Evolutionary conservation across 2,888 invertebrate genomes (phyloP), one percentile per base, ranked within the genome.

Genomic region (Terebella lapidaria): DNA sequence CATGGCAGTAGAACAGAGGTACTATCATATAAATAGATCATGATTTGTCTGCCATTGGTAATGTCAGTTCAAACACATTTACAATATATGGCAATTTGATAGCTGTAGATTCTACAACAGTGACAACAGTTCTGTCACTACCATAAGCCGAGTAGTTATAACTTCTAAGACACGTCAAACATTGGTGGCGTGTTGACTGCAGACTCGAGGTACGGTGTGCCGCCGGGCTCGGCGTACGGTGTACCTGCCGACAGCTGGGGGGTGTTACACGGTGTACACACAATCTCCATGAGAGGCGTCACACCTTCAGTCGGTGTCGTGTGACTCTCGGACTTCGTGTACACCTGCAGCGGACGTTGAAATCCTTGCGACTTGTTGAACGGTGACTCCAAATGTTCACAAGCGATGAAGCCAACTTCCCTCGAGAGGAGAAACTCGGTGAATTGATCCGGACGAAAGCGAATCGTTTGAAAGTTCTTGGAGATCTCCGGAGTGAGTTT

Each of bases 321-420:
- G 22, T 5, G 27, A 28, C 27, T 53, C 27, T 56, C 25, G 51
- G 61, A 30, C 60, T 78, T 78, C n/a, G 71, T 74, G 64, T 72
- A 77, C 61, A 77, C 66, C 56, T 72, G 70, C 27, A 78, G 64
- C 2, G 76, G 75, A 3, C 78, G 64, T 59, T 73, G 70, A 65
- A 78, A 78, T 25, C 78, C 95, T 83, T 91, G 92, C 67, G 90
- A 88, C 62, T 88, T 87, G 79, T 94, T 91, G 72, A 87, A 85
- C 2, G 92, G 89, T 1, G 86, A 85, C 28, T 90, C 92, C 49
- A 95, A 83, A 1, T 90, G 88, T 75, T 91, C 91, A 76, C 91
- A 91, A 76, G 91, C 91, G 74, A 88, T 88, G 82, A 95, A 96
- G 2, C 95, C 95, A 51, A 96, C 91, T 76, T 93, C 93, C 0